phyloP scores from a whole-genome alignment of 2,888 invertebrate genomes.

The Agriopis marginaria region DNA sequence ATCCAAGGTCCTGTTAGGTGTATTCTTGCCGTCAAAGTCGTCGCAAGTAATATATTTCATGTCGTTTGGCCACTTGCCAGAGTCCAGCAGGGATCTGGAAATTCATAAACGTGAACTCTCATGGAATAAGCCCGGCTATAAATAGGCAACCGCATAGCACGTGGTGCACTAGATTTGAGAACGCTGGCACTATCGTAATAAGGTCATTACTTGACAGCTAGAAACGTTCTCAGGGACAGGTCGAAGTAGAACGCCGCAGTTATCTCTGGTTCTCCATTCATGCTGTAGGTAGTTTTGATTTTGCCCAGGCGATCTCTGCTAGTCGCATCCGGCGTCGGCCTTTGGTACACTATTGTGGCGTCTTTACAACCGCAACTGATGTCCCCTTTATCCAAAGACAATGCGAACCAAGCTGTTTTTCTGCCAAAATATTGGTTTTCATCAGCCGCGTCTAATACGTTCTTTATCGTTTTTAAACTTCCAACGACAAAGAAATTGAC shows the following conservation, averaged over 20 bases:
- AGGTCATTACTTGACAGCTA: constrained; percentile 89
- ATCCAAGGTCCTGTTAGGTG: constrained; percentile 90
- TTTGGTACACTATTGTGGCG: constrained; percentile 91
- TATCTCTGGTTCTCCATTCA: constrained; percentile 91
- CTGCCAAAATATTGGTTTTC: constrained; percentile 92
- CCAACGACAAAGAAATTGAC: constrained; percentile 96
- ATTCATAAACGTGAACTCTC: constrained; percentile 73
- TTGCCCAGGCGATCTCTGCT: constrained; percentile 90
- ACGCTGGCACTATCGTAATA: constrained; percentile 63
- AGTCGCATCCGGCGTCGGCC: constrained; percentile 89
- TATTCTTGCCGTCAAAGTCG: constrained; percentile 91
- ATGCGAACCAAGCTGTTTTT: constrained; percentile 95
- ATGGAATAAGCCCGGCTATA: constrained; percentile 77
- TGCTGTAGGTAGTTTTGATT: constrained; percentile 90
- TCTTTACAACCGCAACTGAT: constrained; percentile 92
- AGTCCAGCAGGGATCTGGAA: constrained; percentile 89
- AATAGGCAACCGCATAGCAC: constrained; percentile 68
- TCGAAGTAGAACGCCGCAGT: constrained; percentile 96
- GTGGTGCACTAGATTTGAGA: constrained; percentile 64
- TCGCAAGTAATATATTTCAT: constrained; percentile 92
- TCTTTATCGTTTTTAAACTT: constrained; percentile 89
- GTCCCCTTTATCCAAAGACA: constrained; percentile 91
- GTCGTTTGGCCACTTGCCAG: constrained; percentile 91
- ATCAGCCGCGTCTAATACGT: constrained; percentile 90
- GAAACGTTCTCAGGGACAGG: constrained; percentile 90